Base-by-base conservation (phyloP, 2,888 invertebrate species). In the Caenorhabditis uteleia region DNA sequence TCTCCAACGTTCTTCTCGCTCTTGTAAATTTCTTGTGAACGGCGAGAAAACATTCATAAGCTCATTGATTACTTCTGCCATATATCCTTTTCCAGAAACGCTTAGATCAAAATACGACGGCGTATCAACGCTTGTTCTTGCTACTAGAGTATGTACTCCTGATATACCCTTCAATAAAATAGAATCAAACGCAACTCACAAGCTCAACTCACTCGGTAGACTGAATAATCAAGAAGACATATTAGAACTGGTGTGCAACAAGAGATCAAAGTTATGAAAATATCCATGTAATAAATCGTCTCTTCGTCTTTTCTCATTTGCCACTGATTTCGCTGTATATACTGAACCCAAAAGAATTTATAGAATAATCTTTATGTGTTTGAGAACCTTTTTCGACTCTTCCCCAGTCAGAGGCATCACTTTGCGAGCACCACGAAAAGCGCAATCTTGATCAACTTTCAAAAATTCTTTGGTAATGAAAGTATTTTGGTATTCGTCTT, bases 1-100 rank as follows among this genome's bases (percentile, higher is more conserved):
- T 26, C 71, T 54, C 79, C 79, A 79, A 8, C 69, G 27, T 14
- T 49, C 55, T 29, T 75, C 75, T 27, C 74, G 46, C 10, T 68
- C 59, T 27, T 46, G 44, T 20, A 68, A 50, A 10, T 48, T 67
- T 21, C 59, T 40, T 1, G 61, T 71, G 25, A 79, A 53, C 8
- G 79, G 79, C 20, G 74, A 74, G 39, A 79, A 76, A 6, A 70
- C 60, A 20, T 74, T 64, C 20, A 77, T 34, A 31, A 71, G 48
- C 16, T 47, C 50, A 18, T 61, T 64, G 44, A 74, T 46, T 12
- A 77, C 29, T 4, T 68, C 48, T 14, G 64, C 55, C 53, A 74
- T 55, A 10, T 50, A 67, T 12, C 74, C 71, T 27, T 70, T 64
- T 16, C 74, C 75, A 33, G 69, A 43, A 3, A 74, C 68, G 51